phyloP scores from a whole-genome alignment of 2,797 vertebrate species.

The Protonibea diacanthus region DNA sequence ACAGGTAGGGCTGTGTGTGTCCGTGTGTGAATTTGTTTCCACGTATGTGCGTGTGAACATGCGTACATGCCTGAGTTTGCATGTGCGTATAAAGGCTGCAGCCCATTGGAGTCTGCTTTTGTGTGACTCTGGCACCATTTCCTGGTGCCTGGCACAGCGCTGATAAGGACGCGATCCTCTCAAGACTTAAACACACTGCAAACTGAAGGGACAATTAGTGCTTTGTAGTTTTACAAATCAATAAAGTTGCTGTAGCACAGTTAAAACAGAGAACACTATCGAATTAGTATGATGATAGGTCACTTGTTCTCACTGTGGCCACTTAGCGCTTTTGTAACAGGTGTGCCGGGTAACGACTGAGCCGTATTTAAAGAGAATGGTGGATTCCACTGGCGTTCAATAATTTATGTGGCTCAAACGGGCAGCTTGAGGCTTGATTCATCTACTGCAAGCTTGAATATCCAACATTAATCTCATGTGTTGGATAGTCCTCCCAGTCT shows the following conservation, averaged over 20 bases:
- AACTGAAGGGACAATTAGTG: slow-evolving; percentile 79
- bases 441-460: slow-evolving; percentile 44
- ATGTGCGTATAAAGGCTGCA: background rate
- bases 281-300: slow-evolving; percentile 64
- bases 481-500: slow-evolving; percentile 53
- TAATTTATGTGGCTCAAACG: slow-evolving; percentile 45
- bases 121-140: slow-evolving; percentile 44
- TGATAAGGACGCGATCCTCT: slow-evolving; percentile 77
- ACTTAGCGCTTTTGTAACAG: slow-evolving; percentile 49
- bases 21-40: background rate
- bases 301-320: slow-evolving; percentile 48
- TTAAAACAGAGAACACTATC: slow-evolving; percentile 49
- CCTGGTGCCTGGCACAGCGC: slow-evolving; percentile 66
- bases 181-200: slow-evolving; percentile 69
- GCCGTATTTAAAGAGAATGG: slow-evolving; percentile 38
- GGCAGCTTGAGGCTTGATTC: slow-evolving; percentile 54
- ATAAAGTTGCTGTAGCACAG: slow-evolving; percentile 68
- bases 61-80: background rate
- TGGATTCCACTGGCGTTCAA: slow-evolving; percentile 12
- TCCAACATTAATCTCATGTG: slow-evolving; percentile 63
- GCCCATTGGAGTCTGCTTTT: slow-evolving; percentile 19
- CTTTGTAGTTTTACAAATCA: slow-evolving; percentile 77
- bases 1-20: slow-evolving; percentile 30
- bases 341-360: slow-evolving; percentile 52
- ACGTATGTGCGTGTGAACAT: background rate